phyloP scores from a whole-genome alignment of 2,888 invertebrate genomes.

The Nysson spinosus region DNA sequence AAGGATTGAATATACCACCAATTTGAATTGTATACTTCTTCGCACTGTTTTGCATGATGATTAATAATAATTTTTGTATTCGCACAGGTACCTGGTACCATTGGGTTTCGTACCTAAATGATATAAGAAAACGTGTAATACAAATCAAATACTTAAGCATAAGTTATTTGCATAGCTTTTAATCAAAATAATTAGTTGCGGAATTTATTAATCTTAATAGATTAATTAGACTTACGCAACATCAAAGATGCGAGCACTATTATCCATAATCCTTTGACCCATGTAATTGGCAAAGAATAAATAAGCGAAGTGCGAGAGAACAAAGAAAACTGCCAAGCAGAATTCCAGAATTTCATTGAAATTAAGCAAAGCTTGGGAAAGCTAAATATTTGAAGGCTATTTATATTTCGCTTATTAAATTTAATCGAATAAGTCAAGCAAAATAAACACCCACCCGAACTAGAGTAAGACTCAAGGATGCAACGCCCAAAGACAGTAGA shows the following conservation, averaged over 20 bases:
- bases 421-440: too few relatives aligned
- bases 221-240: too few relatives aligned
- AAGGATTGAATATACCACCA: constrained; percentile 1
- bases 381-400: too few relatives aligned
- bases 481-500: too few relatives aligned
- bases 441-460: too few relatives aligned
- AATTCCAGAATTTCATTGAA: neutral
- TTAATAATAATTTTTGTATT: neutral
- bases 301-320: too few relatives aligned
- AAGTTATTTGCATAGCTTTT: too few relatives aligned
- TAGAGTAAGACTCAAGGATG: too few relatives aligned
- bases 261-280: neutral
- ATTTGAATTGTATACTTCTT: neutral
- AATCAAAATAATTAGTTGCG: too few relatives aligned
- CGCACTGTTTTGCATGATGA: neutral
- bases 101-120: neutral
- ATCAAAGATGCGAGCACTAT: neutral
- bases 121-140: neutral
- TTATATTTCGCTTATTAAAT: too few relatives aligned
- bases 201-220: too few relatives aligned
- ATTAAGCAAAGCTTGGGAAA: too few relatives aligned
- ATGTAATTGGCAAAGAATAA: constrained; percentile 1
- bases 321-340: neutral
- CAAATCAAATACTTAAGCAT: neutral
- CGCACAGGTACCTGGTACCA: neutral